Conservation (phyloP, 2,888 invertebrate genomes). For the Diogma glabrata region DNA sequence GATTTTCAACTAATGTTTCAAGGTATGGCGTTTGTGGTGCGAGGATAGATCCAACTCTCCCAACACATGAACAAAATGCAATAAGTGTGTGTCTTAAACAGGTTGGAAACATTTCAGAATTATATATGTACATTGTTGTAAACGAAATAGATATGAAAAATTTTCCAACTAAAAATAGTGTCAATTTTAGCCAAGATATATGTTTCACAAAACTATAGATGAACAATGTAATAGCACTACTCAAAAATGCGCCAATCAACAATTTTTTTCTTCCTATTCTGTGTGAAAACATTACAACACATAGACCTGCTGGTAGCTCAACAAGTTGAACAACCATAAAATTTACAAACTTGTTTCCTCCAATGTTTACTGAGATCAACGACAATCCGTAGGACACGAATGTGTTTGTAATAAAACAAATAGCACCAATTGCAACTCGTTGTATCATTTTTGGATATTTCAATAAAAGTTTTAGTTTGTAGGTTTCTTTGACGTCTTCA, state of each 20-base stretch:
- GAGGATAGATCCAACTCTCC: neutral
- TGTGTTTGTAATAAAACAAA: neutral
- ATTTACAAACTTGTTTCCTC: neutral
- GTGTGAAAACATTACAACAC: neutral
- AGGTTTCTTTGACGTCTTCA: neutral
- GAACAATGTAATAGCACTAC: neutral
- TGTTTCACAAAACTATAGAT: neutral
- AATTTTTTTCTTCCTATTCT: neutral
- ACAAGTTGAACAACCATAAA: neutral
- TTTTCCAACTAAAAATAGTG: neutral
- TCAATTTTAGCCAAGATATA: neutral
- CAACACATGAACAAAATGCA: neutral
- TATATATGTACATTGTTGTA: neutral
- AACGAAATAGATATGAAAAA: neutral
- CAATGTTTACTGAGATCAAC: neutral
- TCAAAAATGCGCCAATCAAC: neutral
- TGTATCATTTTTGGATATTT: neutral
- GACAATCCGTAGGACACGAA: neutral
- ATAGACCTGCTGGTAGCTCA: neutral
- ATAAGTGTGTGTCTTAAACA: neutral
- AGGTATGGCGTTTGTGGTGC: neutral
- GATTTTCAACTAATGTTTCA: neutral
- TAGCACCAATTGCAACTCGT: neutral
- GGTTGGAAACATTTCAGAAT: conserved; percentile 4
- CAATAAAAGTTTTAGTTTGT: neutral